Conservation (phyloP, 2,888 invertebrate genomes). For the Acronicta aceris region DNA sequence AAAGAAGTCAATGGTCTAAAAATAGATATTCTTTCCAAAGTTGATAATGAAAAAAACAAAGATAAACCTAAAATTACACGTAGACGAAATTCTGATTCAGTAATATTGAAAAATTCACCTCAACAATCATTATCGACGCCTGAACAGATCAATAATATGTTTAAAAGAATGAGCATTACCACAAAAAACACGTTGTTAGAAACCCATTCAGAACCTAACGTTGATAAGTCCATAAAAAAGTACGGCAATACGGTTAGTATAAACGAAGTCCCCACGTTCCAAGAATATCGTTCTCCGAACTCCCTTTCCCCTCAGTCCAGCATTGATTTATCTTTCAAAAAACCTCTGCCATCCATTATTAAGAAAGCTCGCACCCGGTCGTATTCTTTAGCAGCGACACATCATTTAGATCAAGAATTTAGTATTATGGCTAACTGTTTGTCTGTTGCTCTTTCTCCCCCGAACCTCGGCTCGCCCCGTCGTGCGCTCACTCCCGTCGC, state of each 20-base stretch:
- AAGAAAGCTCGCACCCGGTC: conserved; percentile 78
- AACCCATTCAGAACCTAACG: conserved; percentile 24
- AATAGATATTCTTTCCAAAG: conserved; percentile 15
- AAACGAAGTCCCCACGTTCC: conserved; percentile 86
- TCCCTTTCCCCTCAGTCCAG: conserved; percentile 71
- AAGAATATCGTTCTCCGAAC: conserved; percentile 83
- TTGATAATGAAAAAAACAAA: conserved; percentile 20
- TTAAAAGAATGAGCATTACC: conserved; percentile 72
- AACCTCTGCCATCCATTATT: conserved; percentile 77
- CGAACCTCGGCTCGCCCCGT: conserved; percentile 84
- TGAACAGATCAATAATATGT: conserved; percentile 65
- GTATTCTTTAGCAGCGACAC: conserved; percentile 73
- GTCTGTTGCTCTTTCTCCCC: conserved; percentile 89
- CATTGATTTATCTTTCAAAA: conserved; percentile 70
- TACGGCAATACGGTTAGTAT: conserved; percentile 83
- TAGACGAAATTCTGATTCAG: conserved; percentile 74
- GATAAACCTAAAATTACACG: conserved; percentile 22
- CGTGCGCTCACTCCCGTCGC: conserved; percentile 83
- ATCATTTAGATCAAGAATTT: conserved; percentile 79
- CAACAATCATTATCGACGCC: conserved; percentile 62
- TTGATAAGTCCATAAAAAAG: conserved; percentile 62
- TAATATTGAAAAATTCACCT: conserved; percentile 61
- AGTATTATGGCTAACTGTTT: conserved; percentile 90
- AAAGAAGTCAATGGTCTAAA: conserved; percentile 36
- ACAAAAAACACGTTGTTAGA: conserved; percentile 50